Conservation (phyloP, 2,797 vertebrate species). For the Muscicapa striata region DNA sequence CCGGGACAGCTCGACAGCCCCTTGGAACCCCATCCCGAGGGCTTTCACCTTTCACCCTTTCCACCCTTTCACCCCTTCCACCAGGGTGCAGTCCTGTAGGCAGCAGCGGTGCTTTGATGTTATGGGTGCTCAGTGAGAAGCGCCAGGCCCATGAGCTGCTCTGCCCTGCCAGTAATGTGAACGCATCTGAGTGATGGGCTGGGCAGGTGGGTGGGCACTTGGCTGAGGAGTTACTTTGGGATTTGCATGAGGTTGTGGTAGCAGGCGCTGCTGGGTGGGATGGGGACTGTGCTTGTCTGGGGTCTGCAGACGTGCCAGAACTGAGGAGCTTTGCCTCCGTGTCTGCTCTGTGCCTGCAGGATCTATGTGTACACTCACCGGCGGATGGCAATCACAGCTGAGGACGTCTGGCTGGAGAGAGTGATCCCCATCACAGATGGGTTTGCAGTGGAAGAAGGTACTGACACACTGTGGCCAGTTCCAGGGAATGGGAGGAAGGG, state of each 20-base stretch:
- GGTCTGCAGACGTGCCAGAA: accelerated
- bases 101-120: neutral
- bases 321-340: accelerated
- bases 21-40: too few species aligned
- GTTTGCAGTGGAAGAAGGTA: slow-evolving; percentile 90
- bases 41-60: too few species aligned
- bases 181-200: accelerated
- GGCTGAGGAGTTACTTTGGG: accelerated
- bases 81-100: accelerated
- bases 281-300: neutral
- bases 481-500: neutral
- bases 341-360: slow-evolving; percentile 69
- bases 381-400: slow-evolving; percentile 92
- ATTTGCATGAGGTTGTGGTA: neutral
- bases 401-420: slow-evolving; percentile 89
- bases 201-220: accelerated
- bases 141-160: neutral
- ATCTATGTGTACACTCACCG: slow-evolving; percentile 89
- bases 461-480: accelerated
- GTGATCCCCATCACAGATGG: slow-evolving; percentile 85
- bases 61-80: too few species aligned
- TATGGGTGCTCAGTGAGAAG: accelerated
- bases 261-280: neutral
- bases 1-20: too few species aligned
- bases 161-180: neutral